A percentile compares a stretch with the other conserved stretches of the same genome.
phyloP scores from a whole-genome alignment of 64 coral and sea anemone species.

The Porites australiensis region DNA sequence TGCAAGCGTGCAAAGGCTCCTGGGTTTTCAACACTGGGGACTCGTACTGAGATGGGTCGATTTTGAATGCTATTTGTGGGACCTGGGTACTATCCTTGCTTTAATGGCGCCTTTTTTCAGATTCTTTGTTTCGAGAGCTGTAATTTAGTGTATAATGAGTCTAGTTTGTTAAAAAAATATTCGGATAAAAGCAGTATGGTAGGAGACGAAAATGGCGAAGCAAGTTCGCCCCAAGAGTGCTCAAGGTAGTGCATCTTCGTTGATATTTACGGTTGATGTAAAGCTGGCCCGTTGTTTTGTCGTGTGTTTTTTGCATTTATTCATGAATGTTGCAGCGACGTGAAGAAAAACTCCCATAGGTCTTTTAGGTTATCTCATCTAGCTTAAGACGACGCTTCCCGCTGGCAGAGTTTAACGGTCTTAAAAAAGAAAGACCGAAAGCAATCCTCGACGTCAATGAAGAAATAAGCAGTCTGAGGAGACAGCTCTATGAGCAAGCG shows the following conservation, averaged over 20 bases:
- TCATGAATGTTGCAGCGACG: slow-evolving; percentile 2
- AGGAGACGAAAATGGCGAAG: not conserved
- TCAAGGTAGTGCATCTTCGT: slow-evolving; percentile 30
- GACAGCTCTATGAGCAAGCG: slow-evolving; percentile 6
- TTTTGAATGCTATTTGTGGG: too few species aligned
- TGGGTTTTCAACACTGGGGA: too few species aligned
- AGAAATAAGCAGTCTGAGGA: slow-evolving; percentile 6
- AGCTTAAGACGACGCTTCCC: slow-evolving; percentile 36
- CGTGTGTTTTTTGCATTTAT: slow-evolving; percentile 39
- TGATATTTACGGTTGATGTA: slow-evolving; percentile 25
- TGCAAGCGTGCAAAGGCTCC: too few species aligned
- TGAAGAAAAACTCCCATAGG: slow-evolving; percentile 23
- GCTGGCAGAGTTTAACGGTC: slow-evolving; percentile 19
- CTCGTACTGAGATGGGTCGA: too few species aligned
- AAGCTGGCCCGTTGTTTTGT: slow-evolving; percentile 41
- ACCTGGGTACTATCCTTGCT: too few species aligned
- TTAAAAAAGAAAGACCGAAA: slow-evolving; percentile 42
- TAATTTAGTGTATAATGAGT: too few species aligned
- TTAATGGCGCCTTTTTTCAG: too few species aligned
- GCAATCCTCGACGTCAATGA: slow-evolving; percentile 12
- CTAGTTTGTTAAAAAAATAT: too few species aligned
- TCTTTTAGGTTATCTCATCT: slow-evolving; percentile 24
- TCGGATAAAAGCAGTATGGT: not conserved
- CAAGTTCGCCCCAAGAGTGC: not conserved
- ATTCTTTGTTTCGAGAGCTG: too few species aligned